Conservation (phyloP, 2,888 invertebrate genomes). For the Zygothrica quintamaculata region DNA sequence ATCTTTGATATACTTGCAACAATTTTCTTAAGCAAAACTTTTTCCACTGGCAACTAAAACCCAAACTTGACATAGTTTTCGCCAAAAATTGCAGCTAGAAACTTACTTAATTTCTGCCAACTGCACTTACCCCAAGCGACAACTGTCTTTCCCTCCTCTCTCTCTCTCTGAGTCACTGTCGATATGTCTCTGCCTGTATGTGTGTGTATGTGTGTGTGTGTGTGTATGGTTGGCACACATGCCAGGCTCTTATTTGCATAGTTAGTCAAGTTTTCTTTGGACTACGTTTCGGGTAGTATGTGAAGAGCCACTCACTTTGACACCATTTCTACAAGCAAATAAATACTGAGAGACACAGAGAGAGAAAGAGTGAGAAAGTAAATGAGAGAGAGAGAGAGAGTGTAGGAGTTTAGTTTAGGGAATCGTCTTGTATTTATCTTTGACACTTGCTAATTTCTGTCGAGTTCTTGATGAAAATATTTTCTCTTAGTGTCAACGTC, state of each 20-base stretch:
- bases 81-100: conserved; percentile 80
- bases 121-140: conserved; percentile 70
- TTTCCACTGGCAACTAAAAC: conserved; percentile 77
- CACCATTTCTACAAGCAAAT: conserved; percentile 72
- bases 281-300: conserved; percentile 38
- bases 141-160: conserved; percentile 63
- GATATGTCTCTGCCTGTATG: neutral
- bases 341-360: conserved; percentile 51
- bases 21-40: conserved; percentile 77
- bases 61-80: conserved; percentile 78
- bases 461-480: conserved; percentile 64
- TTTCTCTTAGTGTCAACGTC: conserved; percentile 65
- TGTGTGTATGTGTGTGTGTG: conserved; percentile 1
- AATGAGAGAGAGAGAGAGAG: neutral
- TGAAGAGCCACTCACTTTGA: conserved; percentile 72
- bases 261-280: conserved; percentile 69
- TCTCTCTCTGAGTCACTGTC: neutral
- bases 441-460: conserved; percentile 77
- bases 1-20: conserved; percentile 61
- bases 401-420: too few species aligned
- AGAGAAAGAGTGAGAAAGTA: neutral
- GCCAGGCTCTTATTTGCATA: conserved; percentile 74
- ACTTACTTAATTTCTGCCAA: conserved; percentile 79
- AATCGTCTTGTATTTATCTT: conserved; percentile 70
- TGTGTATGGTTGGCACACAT: conserved; percentile 47